phyloP scores from a whole-genome alignment of 2,888 invertebrate species.

The Mylabris sibirica region DNA sequence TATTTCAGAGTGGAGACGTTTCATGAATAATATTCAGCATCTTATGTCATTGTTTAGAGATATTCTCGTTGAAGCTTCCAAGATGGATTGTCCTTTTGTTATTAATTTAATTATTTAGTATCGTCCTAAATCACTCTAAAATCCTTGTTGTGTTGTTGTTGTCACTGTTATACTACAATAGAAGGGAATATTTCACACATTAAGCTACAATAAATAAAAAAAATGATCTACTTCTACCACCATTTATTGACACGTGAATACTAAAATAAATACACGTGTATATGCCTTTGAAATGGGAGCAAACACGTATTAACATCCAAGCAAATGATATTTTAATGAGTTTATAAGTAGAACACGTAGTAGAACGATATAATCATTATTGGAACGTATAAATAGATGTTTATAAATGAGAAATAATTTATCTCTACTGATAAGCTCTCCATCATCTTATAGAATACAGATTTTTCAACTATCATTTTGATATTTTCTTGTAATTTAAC shows the following conservation, averaged over 20 bases:
- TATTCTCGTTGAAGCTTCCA: slow-evolving; percentile 35
- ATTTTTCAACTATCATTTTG: background rate
- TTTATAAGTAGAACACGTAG: background rate
- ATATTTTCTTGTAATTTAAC: background rate
- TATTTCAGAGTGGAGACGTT: background rate
- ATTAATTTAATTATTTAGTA: slow-evolving; percentile 45
- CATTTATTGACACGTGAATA: background rate
- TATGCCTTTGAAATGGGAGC: background rate
- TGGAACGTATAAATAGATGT: background rate
- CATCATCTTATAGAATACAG: background rate
- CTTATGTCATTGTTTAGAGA: slow-evolving; percentile 41
- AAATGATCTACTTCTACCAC: no score
- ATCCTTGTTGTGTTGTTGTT: slow-evolving; percentile 34
- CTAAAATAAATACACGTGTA: background rate
- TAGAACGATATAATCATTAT: background rate
- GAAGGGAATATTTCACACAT: background rate
- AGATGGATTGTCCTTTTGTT: slow-evolving; percentile 40
- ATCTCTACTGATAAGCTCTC: background rate
- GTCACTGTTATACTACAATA: background rate
- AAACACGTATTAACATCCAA: background rate
- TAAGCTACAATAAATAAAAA: background rate
- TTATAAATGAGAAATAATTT: background rate
- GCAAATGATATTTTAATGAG: slow-evolving; percentile 11
- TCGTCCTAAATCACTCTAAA: slow-evolving; percentile 40
- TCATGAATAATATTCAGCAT: slow-evolving; percentile 37